Base-by-base conservation (phyloP, 2,113 vertebrate genomes). In the Galeopterus variegatus region DNA sequence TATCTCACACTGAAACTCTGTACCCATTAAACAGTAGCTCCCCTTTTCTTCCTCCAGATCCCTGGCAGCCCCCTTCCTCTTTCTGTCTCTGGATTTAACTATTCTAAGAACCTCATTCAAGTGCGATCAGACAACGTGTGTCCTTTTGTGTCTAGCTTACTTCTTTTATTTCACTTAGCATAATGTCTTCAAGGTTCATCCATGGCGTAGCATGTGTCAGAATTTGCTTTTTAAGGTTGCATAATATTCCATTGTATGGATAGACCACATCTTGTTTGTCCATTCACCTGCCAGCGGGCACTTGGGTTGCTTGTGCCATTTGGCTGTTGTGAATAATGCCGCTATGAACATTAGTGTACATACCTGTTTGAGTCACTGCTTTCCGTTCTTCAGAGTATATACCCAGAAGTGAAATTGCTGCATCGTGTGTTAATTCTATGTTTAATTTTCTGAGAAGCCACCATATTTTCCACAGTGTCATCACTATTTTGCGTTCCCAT, bases 351-450 rank as follows among this genome's bases (percentile, higher is more conserved):
- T 0, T 0, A 15, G 31, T 10, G 9, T 2, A 0, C 13, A 1
- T 0, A 10, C 2, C 93, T 33, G 15, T 33, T 23, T 18, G 24
- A 4, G 19, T 9, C 13, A 18, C 36, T 48, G 82, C 72, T 12
- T 7, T 52, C 62, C 6, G 33, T 9, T 50, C 69, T 56, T 0
- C 0, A 0, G 58, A 0, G 1, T 24, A 0, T 6, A 1, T 5
- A 1, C 3, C 58, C 15, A 3, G 31, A 62, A 8, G 69, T 36
- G 23, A 23, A 13, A 2, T 28, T 26, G 12, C 70, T 31, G 1
- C 7, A 0, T 26, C 10, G 0, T 5, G 0, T 0, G 0, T 3
- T 6, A 6, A 7, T 58, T 31, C 48, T 12, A 41, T 41, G 5
- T 48, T 18, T 8, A 36, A 6, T 12, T 23, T 28, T 72, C 1